Evolutionary conservation across 2,113 vertebrate genomes (phyloP).

Genomic region (Pluvialis apricaria): DNA sequence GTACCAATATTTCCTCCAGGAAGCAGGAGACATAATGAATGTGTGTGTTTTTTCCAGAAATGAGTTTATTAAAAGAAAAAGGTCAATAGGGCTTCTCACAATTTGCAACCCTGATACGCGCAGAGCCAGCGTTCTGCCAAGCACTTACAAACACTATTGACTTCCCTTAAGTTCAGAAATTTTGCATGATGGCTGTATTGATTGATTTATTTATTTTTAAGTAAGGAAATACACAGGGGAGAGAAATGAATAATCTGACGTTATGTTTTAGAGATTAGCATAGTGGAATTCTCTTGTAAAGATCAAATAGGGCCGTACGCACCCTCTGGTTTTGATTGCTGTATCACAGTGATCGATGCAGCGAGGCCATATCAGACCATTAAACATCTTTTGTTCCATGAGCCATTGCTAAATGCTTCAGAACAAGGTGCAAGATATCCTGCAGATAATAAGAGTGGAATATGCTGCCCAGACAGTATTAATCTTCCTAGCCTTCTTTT

Average conservation of each 20-base stretch:
- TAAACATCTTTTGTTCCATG: constrained; percentile 28
- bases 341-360: background rate
- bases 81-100: background rate
- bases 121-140: background rate
- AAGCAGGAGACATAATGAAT: constrained; percentile 16
- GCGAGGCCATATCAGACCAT: background rate
- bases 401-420: constrained; percentile 36
- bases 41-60: constrained; percentile 12
- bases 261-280: constrained; percentile 9
- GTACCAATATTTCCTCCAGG: background rate
- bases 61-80: constrained; percentile 29
- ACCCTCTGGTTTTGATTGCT: constrained; percentile 18
- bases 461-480: constrained; percentile 29
- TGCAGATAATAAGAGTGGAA: constrained; percentile 15
- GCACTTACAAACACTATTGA: background rate
- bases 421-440: constrained; percentile 38
- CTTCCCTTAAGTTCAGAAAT: constrained; percentile 2
- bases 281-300: background rate
- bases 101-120: background rate
- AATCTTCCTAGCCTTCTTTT: constrained; percentile 17
- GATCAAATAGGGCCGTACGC: background rate
- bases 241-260: background rate
- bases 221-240: background rate
- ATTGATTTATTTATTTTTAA: constrained; percentile 12
- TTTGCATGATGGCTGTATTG: background rate